Base-by-base conservation (phyloP, 1,140 invertebrate genomes). In the Drosophila pectinifera region DNA sequence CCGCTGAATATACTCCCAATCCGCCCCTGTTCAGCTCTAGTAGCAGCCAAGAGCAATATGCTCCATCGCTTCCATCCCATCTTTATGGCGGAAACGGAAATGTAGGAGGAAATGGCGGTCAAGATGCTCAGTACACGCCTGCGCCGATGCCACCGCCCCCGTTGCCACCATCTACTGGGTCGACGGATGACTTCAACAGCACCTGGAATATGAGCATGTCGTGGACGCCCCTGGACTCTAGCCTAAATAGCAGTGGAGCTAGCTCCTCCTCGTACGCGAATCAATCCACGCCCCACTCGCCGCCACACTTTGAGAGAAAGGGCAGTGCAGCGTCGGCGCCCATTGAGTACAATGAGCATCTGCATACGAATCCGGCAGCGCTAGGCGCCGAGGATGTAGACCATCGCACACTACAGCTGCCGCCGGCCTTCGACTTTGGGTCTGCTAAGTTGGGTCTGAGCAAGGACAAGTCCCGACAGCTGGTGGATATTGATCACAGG, bases 401-500 rank as follows among this genome's bases (percentile, higher is more conserved):
- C 92, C 94, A 95, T 88, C 81, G 93, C 5, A 80, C 81, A 6
- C 14, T 92, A 3, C 90, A 92, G 42, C 58, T 92, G 34, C 78
- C 84, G 34, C 75, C 88, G 11, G 89, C 83, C 16, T 91, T 91
- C 14, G 75, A 74, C 42, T 88, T 91, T 36, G 76, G 73, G 1
- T 36, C 49, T 3, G 64, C 85, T 10, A 91, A 91, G 54, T 48
- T 90, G 11, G 80, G 80, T 11, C 31, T 88, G 16, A 90, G 86
- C 56, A 90, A 91, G 55, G 91, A 92, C 13, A 89, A 91, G 78
- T 56, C 81, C 4, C 69, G 91, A 68, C 92, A 91, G 34, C 92
- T 93, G 26, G 84, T 64, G 8, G 96, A 97, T 91, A 95, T 97
- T 18, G 96, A 97, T 92, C 96, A 97, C 84, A 93, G 96, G 70